These are phyloP conservation scores for Dendrolimus punctatus DNA, from an alignment of 1,140 invertebrate genomes.

Conservation along the genomic window DNA sequence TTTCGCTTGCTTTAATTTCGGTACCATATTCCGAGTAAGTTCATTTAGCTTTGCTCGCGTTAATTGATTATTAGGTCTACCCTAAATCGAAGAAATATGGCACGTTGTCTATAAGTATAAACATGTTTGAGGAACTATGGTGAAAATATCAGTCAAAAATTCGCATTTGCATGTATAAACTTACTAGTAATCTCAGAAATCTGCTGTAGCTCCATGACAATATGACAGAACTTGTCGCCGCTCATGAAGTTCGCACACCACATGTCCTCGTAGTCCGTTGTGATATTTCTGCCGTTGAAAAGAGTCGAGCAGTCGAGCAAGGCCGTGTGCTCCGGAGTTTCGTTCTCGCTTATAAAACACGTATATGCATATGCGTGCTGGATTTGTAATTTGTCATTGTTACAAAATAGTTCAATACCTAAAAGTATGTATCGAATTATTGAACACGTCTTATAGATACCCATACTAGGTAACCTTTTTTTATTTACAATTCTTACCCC, in stretches of 20 bases:
- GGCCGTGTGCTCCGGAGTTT: conserved; percentile 10
- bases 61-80: no score
- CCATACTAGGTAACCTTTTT: neutral
- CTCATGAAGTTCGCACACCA: conserved; percentile 71
- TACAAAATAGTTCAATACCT: conserved; percentile 50
- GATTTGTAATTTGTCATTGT: conserved; percentile 33
- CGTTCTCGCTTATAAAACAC: conserved; percentile 24
- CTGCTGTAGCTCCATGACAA: conserved; percentile 71
- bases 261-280: conserved; percentile 75
- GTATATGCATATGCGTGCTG: conserved; percentile 45
- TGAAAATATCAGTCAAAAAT: no score
- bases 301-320: conserved; percentile 57
- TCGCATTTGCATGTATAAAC: neutral
- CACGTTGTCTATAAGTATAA: no score
- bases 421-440: conserved; percentile 3
- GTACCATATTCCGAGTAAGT: no score
- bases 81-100: no score
- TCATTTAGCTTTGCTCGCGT: no score
- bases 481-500: no score
- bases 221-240: conserved; percentile 51
- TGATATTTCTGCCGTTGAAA: conserved; percentile 74
- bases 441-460: no score
- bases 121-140: no score
- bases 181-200: conserved; percentile 69
- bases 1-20: no score